These are phyloP conservation scores for Vireo griseus DNA, from an alignment of 2,797 vertebrate species.

Conservation along the genomic window DNA sequence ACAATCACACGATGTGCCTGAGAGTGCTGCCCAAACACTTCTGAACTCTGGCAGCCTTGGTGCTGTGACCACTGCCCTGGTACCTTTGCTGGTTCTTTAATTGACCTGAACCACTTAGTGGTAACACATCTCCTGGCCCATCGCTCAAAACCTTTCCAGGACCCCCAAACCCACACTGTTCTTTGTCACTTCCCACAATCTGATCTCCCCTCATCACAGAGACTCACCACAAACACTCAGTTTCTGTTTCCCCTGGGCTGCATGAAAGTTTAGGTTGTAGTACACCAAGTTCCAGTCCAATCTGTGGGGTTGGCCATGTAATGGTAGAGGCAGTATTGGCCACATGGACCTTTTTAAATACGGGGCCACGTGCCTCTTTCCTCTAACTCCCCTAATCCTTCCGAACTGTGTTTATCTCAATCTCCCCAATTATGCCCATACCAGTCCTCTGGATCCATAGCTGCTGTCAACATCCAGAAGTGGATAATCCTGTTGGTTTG, in stretches of 20 bases:
- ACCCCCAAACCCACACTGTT: fast-evolving
- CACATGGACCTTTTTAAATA: not conserved
- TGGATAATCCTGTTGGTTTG: not conserved
- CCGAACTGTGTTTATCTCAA: not conserved
- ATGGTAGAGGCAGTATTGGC: too few species aligned
- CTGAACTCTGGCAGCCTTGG: not conserved
- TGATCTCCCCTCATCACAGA: not conserved
- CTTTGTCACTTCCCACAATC: not conserved
- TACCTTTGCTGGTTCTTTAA: not conserved
- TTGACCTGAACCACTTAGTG: not conserved
- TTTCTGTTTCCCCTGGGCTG: not conserved
- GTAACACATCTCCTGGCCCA: not conserved
- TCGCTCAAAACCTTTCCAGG: not conserved
- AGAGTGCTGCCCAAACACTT: not conserved
- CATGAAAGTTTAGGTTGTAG: not conserved
- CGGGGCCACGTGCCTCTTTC: not conserved
- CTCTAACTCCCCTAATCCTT: not conserved
- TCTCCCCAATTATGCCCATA: not conserved
- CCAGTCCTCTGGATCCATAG: not conserved
- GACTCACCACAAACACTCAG: not conserved
- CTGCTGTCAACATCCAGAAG: not conserved
- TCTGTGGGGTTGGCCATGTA: fast-evolving
- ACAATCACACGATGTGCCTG: not conserved
- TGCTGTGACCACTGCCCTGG: not conserved
- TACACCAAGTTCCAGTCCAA: not conserved